Base-by-base conservation (phyloP, 1,140 invertebrate genomes). In the Melanaphis sacchari region DNA sequence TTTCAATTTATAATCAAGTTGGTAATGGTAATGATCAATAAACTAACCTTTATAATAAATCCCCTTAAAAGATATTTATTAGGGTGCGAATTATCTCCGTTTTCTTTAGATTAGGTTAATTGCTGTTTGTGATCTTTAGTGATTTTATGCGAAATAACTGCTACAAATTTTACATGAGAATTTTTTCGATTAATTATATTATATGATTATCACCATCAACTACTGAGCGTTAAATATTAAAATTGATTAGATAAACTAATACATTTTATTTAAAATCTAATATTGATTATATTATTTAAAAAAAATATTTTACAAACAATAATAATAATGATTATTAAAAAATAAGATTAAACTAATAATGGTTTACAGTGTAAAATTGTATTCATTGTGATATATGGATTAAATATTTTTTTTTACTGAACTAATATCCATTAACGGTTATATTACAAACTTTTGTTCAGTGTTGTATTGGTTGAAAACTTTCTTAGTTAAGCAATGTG, bases 371-470 rank as follows among this genome's bases (percentile, higher is more conserved):
- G 4, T 66, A n/a, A n/a, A 76, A 15, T n/a, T 36, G 18, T 76
- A 76, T 76, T n/a, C 59, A 5, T 2, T 31, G 4, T n/a, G 59
- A 76, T 76, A 18, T 76, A 18, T n/a, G 59, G 18, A n/a, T 15
- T 76, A 76, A 76, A n/a, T 76, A 18, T 18, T 76, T 76, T 24
- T 54, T 76, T 76, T 76, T 76, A n/a, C 15, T 36, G 31, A 18
- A 76, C 15, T 76, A 76, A 76, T 76, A 76, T 76, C 59, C 59
- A 76, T 76, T 76, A 76, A 76, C 15, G n/a, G 59, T 76, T 76
- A n/a, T 76, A 76, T 76, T n/a, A n/a, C 15, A n/a, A 76, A 76
- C 59, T 76, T 76, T 76, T 76, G 59, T 76, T 76, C n/a, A 76
- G 59, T 76, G 15, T n/a, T n/a, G 59, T 15, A 76, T 76, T 76